Evolutionary conservation across 2,888 invertebrate genomes (phyloP).

Genomic region (Caenorhabditis plicata): DNA sequence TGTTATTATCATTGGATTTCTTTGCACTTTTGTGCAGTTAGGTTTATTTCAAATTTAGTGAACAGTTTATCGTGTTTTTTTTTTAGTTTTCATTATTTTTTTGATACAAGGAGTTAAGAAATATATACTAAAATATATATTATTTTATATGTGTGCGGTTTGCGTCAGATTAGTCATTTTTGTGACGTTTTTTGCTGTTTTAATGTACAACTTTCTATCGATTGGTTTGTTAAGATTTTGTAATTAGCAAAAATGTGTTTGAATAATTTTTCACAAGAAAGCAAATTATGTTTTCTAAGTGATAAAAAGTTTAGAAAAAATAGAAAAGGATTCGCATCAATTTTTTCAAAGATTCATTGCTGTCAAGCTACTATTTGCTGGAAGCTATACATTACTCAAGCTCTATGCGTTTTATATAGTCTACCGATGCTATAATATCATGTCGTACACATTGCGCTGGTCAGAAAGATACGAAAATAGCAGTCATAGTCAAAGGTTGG

Average conservation of each 20-base stretch:
- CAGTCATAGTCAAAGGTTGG: no score
- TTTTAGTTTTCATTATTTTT: constrained; percentile 21
- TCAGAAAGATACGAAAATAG: no score
- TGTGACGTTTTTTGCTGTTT: constrained; percentile 18
- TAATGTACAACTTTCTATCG: no score
- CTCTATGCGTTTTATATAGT: constrained; percentile 27
- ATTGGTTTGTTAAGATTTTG: no score
- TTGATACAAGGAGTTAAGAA: constrained; percentile 27
- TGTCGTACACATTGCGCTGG: no score
- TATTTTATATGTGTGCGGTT: constrained; percentile 27
- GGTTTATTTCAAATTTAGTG: constrained; percentile 6
- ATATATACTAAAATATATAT: constrained; percentile 21
- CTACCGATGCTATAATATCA: constrained; percentile 35
- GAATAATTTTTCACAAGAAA: neutral
- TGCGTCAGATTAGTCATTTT: constrained; percentile 25
- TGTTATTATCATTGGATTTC: constrained; percentile 33
- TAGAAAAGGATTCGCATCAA: constrained; percentile 2
- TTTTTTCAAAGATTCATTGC: constrained; percentile 29
- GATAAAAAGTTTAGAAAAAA: constrained; percentile 4
- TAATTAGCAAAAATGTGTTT: neutral
- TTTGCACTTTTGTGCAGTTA: constrained; percentile 33
- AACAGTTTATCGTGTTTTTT: neutral
- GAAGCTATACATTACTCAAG: constrained; percentile 28
- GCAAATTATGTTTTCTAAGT: no score
- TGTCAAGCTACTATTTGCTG: constrained; percentile 28